Percentiles rank a stretch among this genome's conserved stretches.
Evolutionary conservation across 2,888 invertebrate genomes (phyloP).

Genomic region (Dynastes hyllus): DNA sequence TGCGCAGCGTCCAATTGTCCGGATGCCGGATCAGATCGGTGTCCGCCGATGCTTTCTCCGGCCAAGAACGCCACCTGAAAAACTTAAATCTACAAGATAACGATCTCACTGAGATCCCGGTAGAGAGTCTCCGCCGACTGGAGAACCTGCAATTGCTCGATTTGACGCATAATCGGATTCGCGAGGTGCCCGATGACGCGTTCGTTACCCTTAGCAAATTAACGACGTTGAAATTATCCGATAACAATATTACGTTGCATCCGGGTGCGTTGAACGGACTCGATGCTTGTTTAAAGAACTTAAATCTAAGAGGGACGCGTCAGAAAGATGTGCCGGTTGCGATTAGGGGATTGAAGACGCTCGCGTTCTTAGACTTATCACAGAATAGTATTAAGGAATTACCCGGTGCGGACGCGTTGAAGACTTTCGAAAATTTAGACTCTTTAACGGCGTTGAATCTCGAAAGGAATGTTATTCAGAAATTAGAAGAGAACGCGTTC

Average conservation of each 20-base stretch:
- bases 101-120: constrained; percentile 85
- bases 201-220: constrained; percentile 83
- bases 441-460: constrained; percentile 90
- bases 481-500: constrained; percentile 84
- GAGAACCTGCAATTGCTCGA: constrained; percentile 85
- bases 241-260: constrained; percentile 87
- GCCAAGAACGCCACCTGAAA: constrained; percentile 86
- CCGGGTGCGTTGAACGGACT: constrained; percentile 84
- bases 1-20: constrained; percentile 89
- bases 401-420: constrained; percentile 77
- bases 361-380: constrained; percentile 92
- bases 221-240: constrained; percentile 88
- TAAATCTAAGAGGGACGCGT: constrained; percentile 90
- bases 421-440: constrained; percentile 84
- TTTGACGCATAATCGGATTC: constrained; percentile 87
- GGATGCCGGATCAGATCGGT: constrained; percentile 85
- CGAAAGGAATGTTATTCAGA: constrained; percentile 90
- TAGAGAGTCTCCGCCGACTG: constrained; percentile 80
- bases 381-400: constrained; percentile 90
- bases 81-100: constrained; percentile 92
- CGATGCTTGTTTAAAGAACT: constrained; percentile 87
- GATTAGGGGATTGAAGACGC: constrained; percentile 82
- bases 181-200: constrained; percentile 81
- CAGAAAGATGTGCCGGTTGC: constrained; percentile 87
- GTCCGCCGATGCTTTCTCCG: constrained; percentile 84